Percentiles rank a stretch among this genome's conserved stretches.
Conservation (phyloP, 2,113 vertebrate species). For the Sinocyclocheilus anophthalmus region DNA sequence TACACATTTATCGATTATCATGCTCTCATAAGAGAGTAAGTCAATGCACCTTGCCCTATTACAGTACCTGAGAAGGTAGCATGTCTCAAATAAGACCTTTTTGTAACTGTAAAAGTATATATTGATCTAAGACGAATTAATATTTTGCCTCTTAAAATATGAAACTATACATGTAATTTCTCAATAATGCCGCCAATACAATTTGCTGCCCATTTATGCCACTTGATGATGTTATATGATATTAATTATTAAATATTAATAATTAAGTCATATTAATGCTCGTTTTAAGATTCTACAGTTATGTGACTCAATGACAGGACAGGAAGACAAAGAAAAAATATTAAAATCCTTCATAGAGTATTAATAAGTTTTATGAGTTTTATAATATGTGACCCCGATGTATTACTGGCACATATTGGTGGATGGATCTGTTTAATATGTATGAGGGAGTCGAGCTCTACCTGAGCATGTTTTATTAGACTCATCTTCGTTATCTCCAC, state of each 20-base stretch:
- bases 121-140: not conserved
- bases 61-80: not conserved
- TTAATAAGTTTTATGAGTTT: not conserved
- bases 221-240: not conserved
- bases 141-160: not conserved
- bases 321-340: not conserved
- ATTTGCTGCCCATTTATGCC: not conserved
- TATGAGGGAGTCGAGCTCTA: constrained; percentile 61
- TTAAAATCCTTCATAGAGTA: not conserved
- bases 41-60: not conserved
- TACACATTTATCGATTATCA: not conserved
- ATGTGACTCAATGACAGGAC: not conserved
- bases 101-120: not conserved
- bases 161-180: not conserved
- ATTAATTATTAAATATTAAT: not conserved
- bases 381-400: not conserved
- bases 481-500: constrained; percentile 91
- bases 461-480: constrained; percentile 92
- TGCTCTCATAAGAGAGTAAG: not conserved
- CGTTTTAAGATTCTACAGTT: not conserved
- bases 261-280: not conserved
- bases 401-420: not conserved
- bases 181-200: not conserved
- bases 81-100: not conserved
- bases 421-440: constrained; percentile 8